Base-by-base conservation (phyloP, 2,888 invertebrate genomes). In the Rhagonycha lutea region DNA sequence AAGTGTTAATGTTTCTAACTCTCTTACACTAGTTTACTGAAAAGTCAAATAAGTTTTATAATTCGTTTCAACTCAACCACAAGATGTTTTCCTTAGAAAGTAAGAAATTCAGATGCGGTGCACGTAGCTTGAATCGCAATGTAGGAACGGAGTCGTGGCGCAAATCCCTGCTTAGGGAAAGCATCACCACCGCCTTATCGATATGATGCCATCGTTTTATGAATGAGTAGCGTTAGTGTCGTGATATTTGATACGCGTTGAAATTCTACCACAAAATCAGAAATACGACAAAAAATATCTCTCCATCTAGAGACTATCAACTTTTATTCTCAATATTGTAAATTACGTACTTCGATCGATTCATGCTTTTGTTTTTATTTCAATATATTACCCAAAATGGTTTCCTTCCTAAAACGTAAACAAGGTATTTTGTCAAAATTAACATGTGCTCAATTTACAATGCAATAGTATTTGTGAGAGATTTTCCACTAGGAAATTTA, bases 131-230 rank as follows among this genome's bases (percentile, higher is more conserved):
- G 26, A 69, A 72, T 72, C 75, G 75, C 63, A 67, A 28, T 69
- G 69, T 72, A 72, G 26, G 63, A 65, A 65, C 69, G 61, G 32
- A 68, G 69, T 69, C 72, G 72, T 65, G 67, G 26, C 72, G 71
- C 65, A 75, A 75, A 75, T 75, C 75, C 75, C 69, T 75, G 72
- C 72, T 69, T 69, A 61, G 71, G 72, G 72, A 61, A 72, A 69
- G 69, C 69, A 75, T 75, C 71, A 61, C 69, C 32, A 67, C 70
- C 63, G 72, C 68, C 61, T 69, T 72, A 24, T 72, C 72, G 69
- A 72, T 75, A 75, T 75, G 71, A 72, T 62, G 72, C 68, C 71
- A 68, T 69, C 72, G 69, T 75, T 75, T 68, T 69, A 75, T 72
- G 75, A 75, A 75, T 61, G 75, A 75, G 74, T 61, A 68, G 68